Evolutionary conservation across 2,113 vertebrate genomes (phyloP).

Genomic region (Plectropomus leopardus): DNA sequence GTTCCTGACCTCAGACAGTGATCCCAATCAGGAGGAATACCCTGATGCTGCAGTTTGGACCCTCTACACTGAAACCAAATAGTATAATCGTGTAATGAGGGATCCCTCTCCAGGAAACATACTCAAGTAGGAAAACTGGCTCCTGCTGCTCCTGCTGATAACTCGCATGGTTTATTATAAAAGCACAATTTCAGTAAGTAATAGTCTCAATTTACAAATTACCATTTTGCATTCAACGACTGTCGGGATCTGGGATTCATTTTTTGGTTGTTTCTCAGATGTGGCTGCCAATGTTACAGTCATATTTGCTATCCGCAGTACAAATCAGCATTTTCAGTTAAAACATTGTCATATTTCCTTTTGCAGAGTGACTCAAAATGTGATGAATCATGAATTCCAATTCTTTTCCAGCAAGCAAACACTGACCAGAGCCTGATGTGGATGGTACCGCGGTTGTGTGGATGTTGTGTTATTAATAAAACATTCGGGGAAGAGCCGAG

Average conservation of each 20-base stretch:
- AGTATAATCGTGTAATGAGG: constrained; percentile 80
- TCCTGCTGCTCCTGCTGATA: constrained; percentile 68
- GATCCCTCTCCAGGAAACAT: constrained; percentile 77
- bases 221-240: constrained; percentile 44
- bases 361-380: constrained; percentile 52
- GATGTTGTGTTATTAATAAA: constrained; percentile 44
- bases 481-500: constrained; percentile 22
- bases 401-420: constrained; percentile 32
- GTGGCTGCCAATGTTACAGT: constrained; percentile 47
- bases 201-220: constrained; percentile 76
- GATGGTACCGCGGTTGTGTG: constrained; percentile 8
- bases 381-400: constrained; percentile 63
- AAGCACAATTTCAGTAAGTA: constrained; percentile 73
- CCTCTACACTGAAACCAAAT: constrained; percentile 77
- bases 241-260: constrained; percentile 53
- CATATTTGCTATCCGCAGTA: constrained; percentile 61
- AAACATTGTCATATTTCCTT: constrained; percentile 55
- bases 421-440: constrained; percentile 21
- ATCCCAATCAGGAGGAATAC: constrained; percentile 81
- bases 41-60: constrained; percentile 82
- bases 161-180: constrained; percentile 71
- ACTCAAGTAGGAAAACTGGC: constrained; percentile 76
- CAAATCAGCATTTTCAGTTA: constrained; percentile 62
- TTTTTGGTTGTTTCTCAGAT: constrained; percentile 31
- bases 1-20: constrained; percentile 79